Evolutionary conservation across 2,113 vertebrate species (phyloP), one percentile per base, ranked within the genome.

Genomic region (Microcebus murinus): DNA sequence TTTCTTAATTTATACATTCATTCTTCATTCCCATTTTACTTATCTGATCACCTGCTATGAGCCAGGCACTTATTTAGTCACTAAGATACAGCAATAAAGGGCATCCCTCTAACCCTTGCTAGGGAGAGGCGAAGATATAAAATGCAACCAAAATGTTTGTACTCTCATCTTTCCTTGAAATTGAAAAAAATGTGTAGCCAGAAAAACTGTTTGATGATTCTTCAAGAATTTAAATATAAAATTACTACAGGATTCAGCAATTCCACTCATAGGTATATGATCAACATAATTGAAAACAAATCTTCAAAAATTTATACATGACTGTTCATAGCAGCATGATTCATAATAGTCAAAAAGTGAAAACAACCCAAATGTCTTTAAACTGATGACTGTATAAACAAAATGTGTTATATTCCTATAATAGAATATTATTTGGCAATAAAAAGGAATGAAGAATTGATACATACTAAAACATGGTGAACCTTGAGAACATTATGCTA

Each of bases 391-490:
- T 48, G 48, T 11, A 48, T 48, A 48, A 48, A 48, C 15, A 59
- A 91, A 63, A 92, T 34, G 18, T 90, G 34, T 52, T 45, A 45
- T 14, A 90, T 13, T 59, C 3, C 93, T 9, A 94, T 25, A 90
- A 92, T 3, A 90, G 74, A 92, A 52, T 71, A 94, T 70, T 81
- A 90, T 71, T 74, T 29, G 45, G 61, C 17, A 74, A 39, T 76
- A 74, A 42, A 77, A 92, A 91, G 31, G 36, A 74, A 95, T 31
- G n/a, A 85, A 68, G 42, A 93, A 89, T 27, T 70, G 83, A 96
- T 20, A 55, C 6, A 82, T 39, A 23, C 23, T 36, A 83, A 4
- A 55, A 42, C 25, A 73, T 42, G 42, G 8, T 17, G 5, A 87
- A 45, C 13, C 45, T 50, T 70, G 50, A 94, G 63, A 80, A 93